Evolutionary conservation across 2,113 vertebrate genomes (phyloP).

Genomic region (Eulemur rufifrons): DNA sequence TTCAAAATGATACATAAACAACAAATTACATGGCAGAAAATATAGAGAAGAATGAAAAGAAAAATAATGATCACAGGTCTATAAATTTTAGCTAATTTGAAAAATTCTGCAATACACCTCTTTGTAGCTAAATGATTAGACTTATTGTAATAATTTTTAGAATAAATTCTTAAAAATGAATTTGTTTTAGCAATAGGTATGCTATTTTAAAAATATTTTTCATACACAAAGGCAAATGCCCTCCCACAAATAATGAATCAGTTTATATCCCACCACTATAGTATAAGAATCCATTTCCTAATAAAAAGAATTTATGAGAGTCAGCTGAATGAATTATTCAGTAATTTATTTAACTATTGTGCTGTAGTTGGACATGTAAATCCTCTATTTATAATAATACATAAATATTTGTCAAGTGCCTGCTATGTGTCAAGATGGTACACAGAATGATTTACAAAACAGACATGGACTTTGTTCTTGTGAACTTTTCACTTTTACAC

Average conservation of each 20-base stretch:
- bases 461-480: background rate
- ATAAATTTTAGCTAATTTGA: slow-evolving; percentile 6
- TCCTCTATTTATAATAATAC: background rate
- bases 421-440: background rate
- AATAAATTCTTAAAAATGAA: slow-evolving; percentile 28
- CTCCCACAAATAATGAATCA: background rate
- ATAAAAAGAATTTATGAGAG: background rate
- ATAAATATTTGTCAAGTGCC: background rate
- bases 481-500: background rate
- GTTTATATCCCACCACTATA: background rate
- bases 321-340: background rate
- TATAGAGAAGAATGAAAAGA: background rate
- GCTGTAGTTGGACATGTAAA: background rate
- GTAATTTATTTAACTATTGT: background rate
- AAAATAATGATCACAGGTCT: background rate
- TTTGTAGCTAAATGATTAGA: background rate
- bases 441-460: background rate
- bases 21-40: background rate
- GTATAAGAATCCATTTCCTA: background rate
- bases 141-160: background rate
- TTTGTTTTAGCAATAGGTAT: background rate
- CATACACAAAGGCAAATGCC: background rate
- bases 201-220: background rate
- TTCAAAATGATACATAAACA: background rate
- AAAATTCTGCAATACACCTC: background rate